Evolutionary conservation across 2,888 invertebrate genomes (phyloP).

Genomic region (Corythucha ciliata): DNA sequence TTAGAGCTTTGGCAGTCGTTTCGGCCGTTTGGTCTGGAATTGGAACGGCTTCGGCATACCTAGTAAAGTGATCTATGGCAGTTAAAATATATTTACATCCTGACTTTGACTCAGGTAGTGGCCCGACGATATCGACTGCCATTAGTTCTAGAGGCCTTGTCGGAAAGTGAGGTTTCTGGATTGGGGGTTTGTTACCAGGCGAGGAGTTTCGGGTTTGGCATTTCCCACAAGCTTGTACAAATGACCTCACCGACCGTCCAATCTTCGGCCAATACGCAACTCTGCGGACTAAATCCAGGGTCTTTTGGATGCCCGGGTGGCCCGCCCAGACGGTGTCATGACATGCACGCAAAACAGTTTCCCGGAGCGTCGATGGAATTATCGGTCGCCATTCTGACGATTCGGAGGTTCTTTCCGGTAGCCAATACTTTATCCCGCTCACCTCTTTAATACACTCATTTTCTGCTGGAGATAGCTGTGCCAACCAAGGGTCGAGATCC

Average conservation of each 20-base stretch:
- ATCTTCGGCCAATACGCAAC: conserved; percentile 38
- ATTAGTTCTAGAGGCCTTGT: no score
- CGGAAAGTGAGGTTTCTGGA: no score
- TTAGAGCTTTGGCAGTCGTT: conserved; percentile 39
- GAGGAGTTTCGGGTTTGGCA: conserved; percentile 38
- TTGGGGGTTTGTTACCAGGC: conserved; percentile 35
- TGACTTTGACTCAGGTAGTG: conserved; percentile 35
- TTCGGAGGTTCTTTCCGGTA: no score
- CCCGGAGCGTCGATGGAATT: background rate
- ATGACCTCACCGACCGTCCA: conserved; percentile 38
- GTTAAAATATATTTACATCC: conserved; percentile 39
- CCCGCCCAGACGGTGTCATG: conserved; percentile 33
- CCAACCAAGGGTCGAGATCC: background rate
- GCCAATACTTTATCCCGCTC: no score
- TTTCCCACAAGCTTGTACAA: conserved; percentile 36
- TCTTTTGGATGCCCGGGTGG: conserved; percentile 36
- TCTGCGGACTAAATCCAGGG: conserved; percentile 32
- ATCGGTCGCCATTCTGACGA: no score
- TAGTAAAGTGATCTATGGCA: conserved; percentile 34
- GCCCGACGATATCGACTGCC: conserved; percentile 38
- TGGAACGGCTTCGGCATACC: conserved; percentile 36
- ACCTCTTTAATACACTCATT: no score
- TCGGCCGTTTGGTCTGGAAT: conserved; percentile 40
- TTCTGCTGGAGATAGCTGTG: no score
- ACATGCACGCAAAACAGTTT: conserved; percentile 9